These are phyloP conservation scores for Fissipunctia ypsillon DNA, from an alignment of 2,888 invertebrate species.

Conservation along the genomic window DNA sequence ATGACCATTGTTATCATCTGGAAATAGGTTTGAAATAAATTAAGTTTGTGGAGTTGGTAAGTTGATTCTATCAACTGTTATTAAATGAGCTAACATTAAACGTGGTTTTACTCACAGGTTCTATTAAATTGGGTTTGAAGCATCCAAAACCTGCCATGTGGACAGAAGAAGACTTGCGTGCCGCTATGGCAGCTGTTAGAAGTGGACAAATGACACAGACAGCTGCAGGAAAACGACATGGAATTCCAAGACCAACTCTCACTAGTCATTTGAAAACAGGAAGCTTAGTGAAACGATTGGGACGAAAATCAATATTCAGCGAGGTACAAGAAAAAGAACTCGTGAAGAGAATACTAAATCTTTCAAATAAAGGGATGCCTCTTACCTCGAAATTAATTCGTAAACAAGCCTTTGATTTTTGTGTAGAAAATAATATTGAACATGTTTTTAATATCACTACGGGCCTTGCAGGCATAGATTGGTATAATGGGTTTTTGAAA, in stretches of 20 bases:
- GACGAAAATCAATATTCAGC: background rate
- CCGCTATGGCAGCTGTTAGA: background rate
- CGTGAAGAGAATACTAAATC: background rate
- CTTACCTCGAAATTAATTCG: conserved; percentile 20
- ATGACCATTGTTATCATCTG: background rate
- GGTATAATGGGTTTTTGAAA: conserved; percentile 12
- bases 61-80: background rate
- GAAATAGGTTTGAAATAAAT: background rate
- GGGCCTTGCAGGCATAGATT: conserved; percentile 21
- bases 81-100: background rate
- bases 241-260: conserved; percentile 16
- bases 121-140: background rate
- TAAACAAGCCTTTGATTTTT: conserved; percentile 29
- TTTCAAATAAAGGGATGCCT: background rate
- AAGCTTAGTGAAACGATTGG: background rate
- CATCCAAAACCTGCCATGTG: background rate
- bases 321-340: background rate
- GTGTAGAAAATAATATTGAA: conserved; percentile 21
- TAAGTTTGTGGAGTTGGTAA: background rate
- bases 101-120: background rate
- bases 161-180: conserved; percentile 2
- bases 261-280: background rate
- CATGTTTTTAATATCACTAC: conserved; percentile 15
- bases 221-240: conserved; percentile 3
- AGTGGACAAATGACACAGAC: background rate